Base-by-base conservation (phyloP, 1,140 invertebrate genomes). In the Drosophila obscura region DNA sequence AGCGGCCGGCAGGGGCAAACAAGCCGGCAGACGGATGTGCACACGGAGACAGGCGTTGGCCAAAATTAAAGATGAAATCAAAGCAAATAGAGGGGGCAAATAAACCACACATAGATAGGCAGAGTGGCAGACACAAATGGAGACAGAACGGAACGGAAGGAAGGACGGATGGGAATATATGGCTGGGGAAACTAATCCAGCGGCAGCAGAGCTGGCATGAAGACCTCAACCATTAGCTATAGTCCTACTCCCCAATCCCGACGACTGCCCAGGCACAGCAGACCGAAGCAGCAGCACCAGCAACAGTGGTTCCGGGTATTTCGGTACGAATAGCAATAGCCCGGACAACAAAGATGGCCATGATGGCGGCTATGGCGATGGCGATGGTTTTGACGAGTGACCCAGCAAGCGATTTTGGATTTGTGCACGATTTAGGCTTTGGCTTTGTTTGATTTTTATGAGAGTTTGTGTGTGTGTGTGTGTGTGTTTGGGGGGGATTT, bases 51-150 rank as follows among this genome's bases (percentile, higher is more conserved):
- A 48, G 50, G 57, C 60, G 64, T 48, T 65, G 65, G n/a, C 59
- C 50, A 31, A 84, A 82, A 83, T 82, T 83, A 71, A 83, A 83
- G 80, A 83, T 84, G 72, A 73, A 83, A 84, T 80, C 80, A 80
- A 75, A 63, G 68, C 79, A 82, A 82, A 81, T 73, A 81, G 39
- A 65, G 56, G 51, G 35, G 57, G 43, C 80, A 78, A 65, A 82
- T 64, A 77, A 59, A 57, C 24, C 55, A 48, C 22, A 24, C 49
- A 5, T 3, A 46, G 53, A 60, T n/a, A 44, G 35, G 35, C 0
- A 35, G 31, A 4, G 31, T 35, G 9, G 4, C 19, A 43, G 26
- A 53, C 19, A 6, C 43, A 35, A 28, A 53, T 19, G 44, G 28
- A 60, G 61, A 44, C 28, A 41, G n/a, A 44, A 19, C 19, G 19